Evolutionary conservation across 2,113 vertebrate genomes (phyloP).

Genomic region (Eurypyga helias): DNA sequence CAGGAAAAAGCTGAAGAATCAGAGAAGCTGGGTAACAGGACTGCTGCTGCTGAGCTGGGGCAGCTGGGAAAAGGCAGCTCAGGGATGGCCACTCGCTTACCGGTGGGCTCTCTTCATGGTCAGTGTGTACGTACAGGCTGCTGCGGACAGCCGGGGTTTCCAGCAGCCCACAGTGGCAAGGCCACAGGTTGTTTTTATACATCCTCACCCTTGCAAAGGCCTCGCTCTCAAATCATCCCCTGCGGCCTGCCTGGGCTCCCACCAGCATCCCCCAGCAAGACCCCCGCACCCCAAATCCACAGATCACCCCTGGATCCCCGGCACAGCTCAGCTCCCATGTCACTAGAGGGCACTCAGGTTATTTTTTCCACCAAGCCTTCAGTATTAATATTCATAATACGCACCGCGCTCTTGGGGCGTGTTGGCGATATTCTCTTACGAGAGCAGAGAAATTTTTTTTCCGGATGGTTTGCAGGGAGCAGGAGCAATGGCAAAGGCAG

Average conservation of each 20-base stretch:
- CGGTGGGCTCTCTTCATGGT: fast-evolving
- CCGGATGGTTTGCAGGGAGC: background rate
- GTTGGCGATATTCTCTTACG: background rate
- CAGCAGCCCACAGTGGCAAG: background rate
- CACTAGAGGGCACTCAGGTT: conserved; percentile 71
- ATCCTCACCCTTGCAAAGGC: background rate
- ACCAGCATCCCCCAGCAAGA: background rate
- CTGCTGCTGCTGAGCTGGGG: background rate
- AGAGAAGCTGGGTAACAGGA: background rate
- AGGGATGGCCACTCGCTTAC: fast-evolving
- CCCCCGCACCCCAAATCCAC: fast-evolving
- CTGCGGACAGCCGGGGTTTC: fast-evolving
- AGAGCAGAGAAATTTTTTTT: background rate
- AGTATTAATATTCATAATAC: background rate
- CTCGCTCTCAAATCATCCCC: background rate
- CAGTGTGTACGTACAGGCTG: background rate
- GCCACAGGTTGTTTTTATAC: background rate
- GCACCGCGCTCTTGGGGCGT: background rate
- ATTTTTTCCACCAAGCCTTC: background rate
- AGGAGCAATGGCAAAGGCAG: background rate
- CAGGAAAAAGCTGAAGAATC: background rate
- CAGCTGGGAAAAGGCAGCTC: background rate
- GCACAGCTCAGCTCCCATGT: background rate
- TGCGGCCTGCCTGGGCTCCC: background rate
- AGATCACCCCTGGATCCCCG: fast-evolving